Evolutionary conservation across 2,888 invertebrate species (phyloP).

Genomic region (Sicus ferrugineus): DNA sequence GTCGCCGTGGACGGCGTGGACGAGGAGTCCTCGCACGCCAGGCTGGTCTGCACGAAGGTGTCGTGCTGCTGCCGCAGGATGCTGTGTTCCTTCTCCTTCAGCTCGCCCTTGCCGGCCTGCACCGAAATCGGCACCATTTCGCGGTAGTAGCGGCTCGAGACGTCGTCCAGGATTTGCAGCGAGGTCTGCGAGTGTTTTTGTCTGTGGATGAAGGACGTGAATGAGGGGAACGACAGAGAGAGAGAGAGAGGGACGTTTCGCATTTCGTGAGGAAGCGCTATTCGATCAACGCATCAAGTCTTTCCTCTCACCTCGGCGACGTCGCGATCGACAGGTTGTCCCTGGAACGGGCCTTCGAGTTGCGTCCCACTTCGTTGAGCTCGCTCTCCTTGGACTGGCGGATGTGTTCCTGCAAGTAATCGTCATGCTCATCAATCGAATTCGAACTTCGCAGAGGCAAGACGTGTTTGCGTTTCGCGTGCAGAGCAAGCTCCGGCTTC

Average conservation of each 20-base stretch:
- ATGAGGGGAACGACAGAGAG: background rate
- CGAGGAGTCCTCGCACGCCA: constrained; percentile 47
- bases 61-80: constrained; percentile 60
- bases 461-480: too few relatives aligned
- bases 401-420: constrained; percentile 71
- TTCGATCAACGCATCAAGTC: background rate
- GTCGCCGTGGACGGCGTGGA: constrained; percentile 43
- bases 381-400: constrained; percentile 82
- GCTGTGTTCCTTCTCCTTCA: constrained; percentile 61
- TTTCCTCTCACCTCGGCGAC: constrained; percentile 46
- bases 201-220: constrained; percentile 42
- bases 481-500: too few relatives aligned
- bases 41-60: constrained; percentile 60
- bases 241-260: background rate
- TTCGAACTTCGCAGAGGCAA: too few relatives aligned
- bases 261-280: background rate
- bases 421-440: too few relatives aligned
- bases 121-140: constrained; percentile 59
- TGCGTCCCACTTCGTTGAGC: constrained; percentile 72
- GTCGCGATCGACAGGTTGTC: constrained; percentile 60
- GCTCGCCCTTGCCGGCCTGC: constrained; percentile 56
- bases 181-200: constrained; percentile 64
- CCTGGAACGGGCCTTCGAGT: constrained; percentile 62
- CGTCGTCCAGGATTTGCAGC: constrained; percentile 63
- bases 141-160: constrained; percentile 62